Conservation (phyloP, 2,888 invertebrate species). For the Hemaris fuciformis region DNA sequence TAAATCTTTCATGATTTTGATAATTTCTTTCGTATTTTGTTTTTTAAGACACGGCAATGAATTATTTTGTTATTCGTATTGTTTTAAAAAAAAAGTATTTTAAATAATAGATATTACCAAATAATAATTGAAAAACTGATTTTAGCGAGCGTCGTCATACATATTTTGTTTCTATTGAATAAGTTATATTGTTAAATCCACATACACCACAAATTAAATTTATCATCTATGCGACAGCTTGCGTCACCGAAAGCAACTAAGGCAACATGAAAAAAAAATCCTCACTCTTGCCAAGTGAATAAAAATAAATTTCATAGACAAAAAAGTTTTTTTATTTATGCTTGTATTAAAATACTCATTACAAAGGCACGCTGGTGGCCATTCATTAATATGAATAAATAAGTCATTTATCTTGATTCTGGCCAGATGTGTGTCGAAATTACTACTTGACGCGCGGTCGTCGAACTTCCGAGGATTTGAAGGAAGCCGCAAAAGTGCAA, state of each 20-base stretch:
- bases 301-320: background rate
- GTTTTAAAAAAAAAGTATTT: too few relatives aligned
- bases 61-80: too few relatives aligned
- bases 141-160: too few relatives aligned
- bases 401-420: constrained; percentile 14
- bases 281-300: background rate
- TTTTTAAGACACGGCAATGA: too few relatives aligned
- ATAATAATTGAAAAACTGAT: too few relatives aligned
- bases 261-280: background rate
- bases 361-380: constrained; percentile 2
- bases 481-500: constrained; percentile 36
- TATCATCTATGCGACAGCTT: background rate
- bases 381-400: constrained; percentile 11
- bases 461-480: constrained; percentile 27
- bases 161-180: too few relatives aligned
- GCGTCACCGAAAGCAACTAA: background rate
- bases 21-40: background rate
- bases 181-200: too few relatives aligned
- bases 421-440: constrained; percentile 15
- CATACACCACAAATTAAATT: too few relatives aligned
- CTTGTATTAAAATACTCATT: background rate
- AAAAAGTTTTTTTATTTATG: background rate
- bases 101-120: too few relatives aligned
- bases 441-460: constrained; percentile 18
- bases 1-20: background rate